Conservation (phyloP, 1,140 invertebrate genomes). For the Meloidogyne floridensis region DNA sequence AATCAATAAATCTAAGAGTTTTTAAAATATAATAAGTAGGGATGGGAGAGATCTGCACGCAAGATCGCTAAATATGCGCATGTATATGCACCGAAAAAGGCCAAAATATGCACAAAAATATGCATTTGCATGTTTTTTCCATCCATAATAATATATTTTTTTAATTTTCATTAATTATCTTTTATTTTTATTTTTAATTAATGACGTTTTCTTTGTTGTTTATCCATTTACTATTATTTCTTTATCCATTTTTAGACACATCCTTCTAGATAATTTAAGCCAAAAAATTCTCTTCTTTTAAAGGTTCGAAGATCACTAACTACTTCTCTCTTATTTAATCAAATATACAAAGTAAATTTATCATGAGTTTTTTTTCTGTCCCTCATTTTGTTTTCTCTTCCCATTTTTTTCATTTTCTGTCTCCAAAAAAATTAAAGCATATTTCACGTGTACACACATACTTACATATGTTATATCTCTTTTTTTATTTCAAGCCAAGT, state of each 20-base stretch:
- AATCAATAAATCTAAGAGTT: no score
- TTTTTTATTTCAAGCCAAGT: background rate
- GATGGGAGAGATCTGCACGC: no score
- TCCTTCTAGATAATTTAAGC: background rate
- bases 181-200: background rate
- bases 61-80: no score
- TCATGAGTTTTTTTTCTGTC: background rate
- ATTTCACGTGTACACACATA: background rate
- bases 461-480: background rate
- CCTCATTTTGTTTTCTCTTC: background rate
- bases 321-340: background rate
- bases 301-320: background rate
- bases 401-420: background rate
- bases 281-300: background rate
- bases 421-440: background rate
- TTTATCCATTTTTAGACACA: background rate
- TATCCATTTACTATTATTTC: background rate
- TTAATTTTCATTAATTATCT: background rate
- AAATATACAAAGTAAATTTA: background rate
- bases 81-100: no score
- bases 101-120: no score
- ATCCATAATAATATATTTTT: no score
- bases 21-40: no score
- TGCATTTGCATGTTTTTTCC: no score
- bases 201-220: background rate